phyloP scores from a whole-genome alignment of 2,888 invertebrate species.

The Dynastes maya region DNA sequence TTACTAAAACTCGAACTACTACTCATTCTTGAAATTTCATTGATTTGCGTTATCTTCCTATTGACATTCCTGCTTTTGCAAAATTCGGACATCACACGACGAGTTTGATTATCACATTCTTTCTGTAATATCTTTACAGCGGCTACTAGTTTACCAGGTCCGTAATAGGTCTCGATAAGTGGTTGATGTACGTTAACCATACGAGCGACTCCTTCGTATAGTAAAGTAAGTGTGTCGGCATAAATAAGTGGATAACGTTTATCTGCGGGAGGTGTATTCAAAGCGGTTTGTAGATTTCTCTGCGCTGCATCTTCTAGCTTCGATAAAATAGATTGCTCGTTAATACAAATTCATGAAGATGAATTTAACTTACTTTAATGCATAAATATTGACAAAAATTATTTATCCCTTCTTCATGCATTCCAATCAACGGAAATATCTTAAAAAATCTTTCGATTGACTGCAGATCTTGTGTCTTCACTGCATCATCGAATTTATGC shows the following conservation, averaged over 20 bases:
- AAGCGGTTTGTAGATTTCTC: slow-evolving; percentile 80
- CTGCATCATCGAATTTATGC: slow-evolving; percentile 92
- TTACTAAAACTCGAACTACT: slow-evolving; percentile 67
- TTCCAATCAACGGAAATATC: slow-evolving; percentile 94
- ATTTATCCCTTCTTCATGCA: slow-evolving; percentile 90
- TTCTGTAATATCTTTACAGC: slow-evolving; percentile 83
- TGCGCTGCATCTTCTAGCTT: slow-evolving; percentile 78
- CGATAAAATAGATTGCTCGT: slow-evolving; percentile 61
- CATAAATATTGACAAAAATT: slow-evolving; percentile 92
- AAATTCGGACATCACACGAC: slow-evolving; percentile 81
- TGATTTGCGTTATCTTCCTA: slow-evolving; percentile 77
- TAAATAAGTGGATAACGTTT: slow-evolving; percentile 84
- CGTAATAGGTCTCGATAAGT: slow-evolving; percentile 91
- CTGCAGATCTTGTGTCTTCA: slow-evolving; percentile 88
- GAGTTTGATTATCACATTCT: slow-evolving; percentile 82
- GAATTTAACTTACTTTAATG: slow-evolving; percentile 75
- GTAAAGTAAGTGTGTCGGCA: slow-evolving; percentile 87
- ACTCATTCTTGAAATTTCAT: slow-evolving; percentile 73
- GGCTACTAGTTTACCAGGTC: slow-evolving; percentile 82
- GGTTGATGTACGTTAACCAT: slow-evolving; percentile 91
- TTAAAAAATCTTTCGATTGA: slow-evolving; percentile 97
- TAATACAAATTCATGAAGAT: neutral
- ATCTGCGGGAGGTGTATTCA: slow-evolving; percentile 78
- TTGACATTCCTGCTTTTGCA: slow-evolving; percentile 78
- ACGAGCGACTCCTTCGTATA: slow-evolving; percentile 86